Percentiles rank a stretch among this genome's conserved stretches.
Conservation (phyloP, 30 jellyfish, hydroid and myxozoan genomes). For the Haliclystus octoradiatus region DNA sequence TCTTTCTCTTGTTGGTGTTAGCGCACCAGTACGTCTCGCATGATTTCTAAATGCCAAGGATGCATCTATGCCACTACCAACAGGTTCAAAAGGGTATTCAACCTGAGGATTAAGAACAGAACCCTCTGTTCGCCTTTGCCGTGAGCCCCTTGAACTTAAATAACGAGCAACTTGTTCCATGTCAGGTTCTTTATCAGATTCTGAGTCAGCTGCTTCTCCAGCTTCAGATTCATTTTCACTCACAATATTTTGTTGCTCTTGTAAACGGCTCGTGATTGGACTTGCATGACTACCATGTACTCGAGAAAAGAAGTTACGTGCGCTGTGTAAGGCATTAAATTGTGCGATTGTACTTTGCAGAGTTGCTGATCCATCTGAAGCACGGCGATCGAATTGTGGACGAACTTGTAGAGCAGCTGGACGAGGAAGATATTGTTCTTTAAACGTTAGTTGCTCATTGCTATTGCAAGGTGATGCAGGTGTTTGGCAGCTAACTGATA, state of each 20-base stretch:
- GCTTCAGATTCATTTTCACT: constrained; percentile 62
- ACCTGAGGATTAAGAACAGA: constrained; percentile 47
- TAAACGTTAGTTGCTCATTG: constrained; percentile 55
- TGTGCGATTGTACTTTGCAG: constrained; percentile 78
- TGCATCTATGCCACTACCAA: too few species aligned
- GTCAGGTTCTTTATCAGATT: constrained; percentile 90
- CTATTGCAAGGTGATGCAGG: constrained; percentile 70
- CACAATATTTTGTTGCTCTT: constrained; percentile 51
- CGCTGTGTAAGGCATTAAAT: constrained; percentile 56
- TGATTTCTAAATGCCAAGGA: constrained; percentile 34
- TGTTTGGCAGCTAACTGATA: constrained; percentile 51
- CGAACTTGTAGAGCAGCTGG: constrained; percentile 97
- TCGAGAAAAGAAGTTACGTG: constrained; percentile 15
- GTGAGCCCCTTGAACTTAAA: constrained; percentile 63
- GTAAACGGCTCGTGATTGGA: too few species aligned
- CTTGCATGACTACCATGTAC: constrained; percentile 53
- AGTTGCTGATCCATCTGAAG: constrained; percentile 96
- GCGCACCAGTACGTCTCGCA: constrained; percentile 37
- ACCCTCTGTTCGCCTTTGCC: constrained; percentile 81
- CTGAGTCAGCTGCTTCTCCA: too few species aligned
- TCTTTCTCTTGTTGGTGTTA: constrained; percentile 63
- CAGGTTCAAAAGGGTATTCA: too few species aligned
- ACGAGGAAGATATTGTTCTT: constrained; percentile 87
- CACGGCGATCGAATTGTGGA: constrained; percentile 84
- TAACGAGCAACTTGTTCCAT: constrained; percentile 74